These are phyloP conservation scores for Drosophila atripex DNA, from an alignment of 2,888 invertebrate species.

Conservation along the genomic window DNA sequence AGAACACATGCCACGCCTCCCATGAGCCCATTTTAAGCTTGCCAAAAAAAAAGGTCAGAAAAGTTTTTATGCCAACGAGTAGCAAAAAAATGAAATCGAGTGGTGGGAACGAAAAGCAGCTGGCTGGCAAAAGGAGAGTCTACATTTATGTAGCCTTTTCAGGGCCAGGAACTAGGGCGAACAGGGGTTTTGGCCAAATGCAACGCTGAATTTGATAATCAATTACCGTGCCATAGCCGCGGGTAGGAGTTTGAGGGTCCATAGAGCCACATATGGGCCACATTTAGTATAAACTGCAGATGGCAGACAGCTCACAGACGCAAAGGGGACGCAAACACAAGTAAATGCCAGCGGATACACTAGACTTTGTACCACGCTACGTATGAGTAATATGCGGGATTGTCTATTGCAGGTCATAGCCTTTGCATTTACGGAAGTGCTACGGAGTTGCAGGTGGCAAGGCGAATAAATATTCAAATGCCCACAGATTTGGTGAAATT, in stretches of 20 bases:
- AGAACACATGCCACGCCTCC: slow-evolving; percentile 18
- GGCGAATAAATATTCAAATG: slow-evolving; percentile 57
- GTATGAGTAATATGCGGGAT: slow-evolving; percentile 48
- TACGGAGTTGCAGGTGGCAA: slow-evolving; percentile 42
- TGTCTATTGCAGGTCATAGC: slow-evolving; percentile 20
- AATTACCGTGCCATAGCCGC: slow-evolving; percentile 60
- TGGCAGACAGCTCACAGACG: slow-evolving; percentile 22
- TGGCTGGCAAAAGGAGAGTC: slow-evolving; percentile 17
- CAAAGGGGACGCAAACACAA: slow-evolving; percentile 44
- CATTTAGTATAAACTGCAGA: slow-evolving; percentile 55
- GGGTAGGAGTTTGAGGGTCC: slow-evolving; percentile 10
- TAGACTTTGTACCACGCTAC: slow-evolving; percentile 50
- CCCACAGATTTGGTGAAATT: slow-evolving; percentile 58
- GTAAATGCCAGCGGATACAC: slow-evolving; percentile 59
- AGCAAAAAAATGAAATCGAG: slow-evolving; percentile 18
- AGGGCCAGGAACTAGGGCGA: slow-evolving; percentile 44
- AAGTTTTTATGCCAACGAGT: slow-evolving; percentile 49
- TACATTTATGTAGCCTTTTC: slow-evolving; percentile 16
- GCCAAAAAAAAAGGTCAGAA: slow-evolving; percentile 56
- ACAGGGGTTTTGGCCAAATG: slow-evolving; percentile 48
- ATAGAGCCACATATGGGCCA: slow-evolving; percentile 52
- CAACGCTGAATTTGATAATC: slow-evolving; percentile 76
- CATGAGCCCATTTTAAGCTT: slow-evolving; percentile 31
- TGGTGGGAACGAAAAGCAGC: slow-evolving; percentile 9
- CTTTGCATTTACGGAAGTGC: not conserved